Percentiles rank a stretch among this genome's conserved stretches.
Evolutionary conservation across 2,113 vertebrate species (phyloP).

Genomic region (Pogonocichla stellata): DNA sequence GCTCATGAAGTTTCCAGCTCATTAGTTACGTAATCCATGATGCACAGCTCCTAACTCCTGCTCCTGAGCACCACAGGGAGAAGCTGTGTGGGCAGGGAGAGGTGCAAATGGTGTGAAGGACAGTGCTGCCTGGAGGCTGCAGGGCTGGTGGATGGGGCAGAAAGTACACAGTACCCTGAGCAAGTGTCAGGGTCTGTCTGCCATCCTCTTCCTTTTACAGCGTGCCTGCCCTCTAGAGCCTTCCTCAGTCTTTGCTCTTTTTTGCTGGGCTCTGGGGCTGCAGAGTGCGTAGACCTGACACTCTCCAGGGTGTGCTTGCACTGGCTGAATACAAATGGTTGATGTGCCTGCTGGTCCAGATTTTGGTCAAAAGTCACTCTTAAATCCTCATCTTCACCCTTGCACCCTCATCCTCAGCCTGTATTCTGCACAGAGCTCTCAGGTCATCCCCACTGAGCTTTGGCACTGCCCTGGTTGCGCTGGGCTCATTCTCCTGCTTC

Average conservation of each 20-base stretch:
- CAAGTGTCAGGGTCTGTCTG: neutral
- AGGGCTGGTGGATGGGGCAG: neutral
- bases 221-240: neutral
- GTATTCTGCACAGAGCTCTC: neutral
- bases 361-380: neutral
- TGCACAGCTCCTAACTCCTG: neutral
- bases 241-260: neutral
- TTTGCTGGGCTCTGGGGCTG: neutral
- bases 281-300: neutral
- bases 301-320: too few species aligned
- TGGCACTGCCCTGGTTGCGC: neutral
- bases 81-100: neutral
- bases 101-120: rapidly evolving
- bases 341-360: neutral
- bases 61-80: neutral
- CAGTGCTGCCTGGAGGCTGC: neutral
- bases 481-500: rapidly evolving
- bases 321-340: neutral
- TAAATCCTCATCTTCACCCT: neutral
- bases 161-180: rapidly evolving
- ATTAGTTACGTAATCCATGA: neutral
- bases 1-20: neutral
- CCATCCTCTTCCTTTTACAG: neutral
- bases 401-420: neutral
- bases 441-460: neutral